Percentiles rank a stretch among this genome's conserved stretches.
Conservation (phyloP, 2,888 invertebrate species). For the Sabellastarte sp. region DNA sequence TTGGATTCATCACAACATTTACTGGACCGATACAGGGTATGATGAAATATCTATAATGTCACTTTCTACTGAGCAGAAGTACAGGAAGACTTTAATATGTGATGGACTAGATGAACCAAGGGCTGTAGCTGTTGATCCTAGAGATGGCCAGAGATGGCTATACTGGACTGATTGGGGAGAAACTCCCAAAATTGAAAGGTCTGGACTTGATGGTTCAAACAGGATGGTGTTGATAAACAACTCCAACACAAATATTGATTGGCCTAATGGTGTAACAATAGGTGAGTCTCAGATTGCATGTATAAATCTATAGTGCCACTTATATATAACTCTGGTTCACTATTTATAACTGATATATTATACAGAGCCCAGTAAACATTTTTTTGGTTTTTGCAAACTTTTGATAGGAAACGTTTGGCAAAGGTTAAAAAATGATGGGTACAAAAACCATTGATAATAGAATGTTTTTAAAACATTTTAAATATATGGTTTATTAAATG, state of each 20-base stretch:
- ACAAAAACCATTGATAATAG: too few species aligned
- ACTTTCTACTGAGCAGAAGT: conserved; percentile 79
- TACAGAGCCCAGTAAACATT: too few species aligned
- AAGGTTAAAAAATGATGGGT: too few species aligned
- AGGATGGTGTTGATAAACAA: conserved; percentile 11
- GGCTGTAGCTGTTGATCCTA: conserved; percentile 88
- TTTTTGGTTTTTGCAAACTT: too few species aligned
- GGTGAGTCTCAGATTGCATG: too few species aligned
- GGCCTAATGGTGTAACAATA: conserved; percentile 33
- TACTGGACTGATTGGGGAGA: conserved; percentile 31
- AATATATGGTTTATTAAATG: too few species aligned
- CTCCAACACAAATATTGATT: conserved; percentile 15
- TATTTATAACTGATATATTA: too few species aligned
- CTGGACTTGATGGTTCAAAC: conserved; percentile 19
- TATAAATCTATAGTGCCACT: too few species aligned
- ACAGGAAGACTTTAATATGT: conserved; percentile 80
- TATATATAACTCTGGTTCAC: too few species aligned
- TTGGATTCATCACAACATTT: conserved; percentile 96
- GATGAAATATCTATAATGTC: conserved; percentile 79
- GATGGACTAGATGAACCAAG: conserved; percentile 88
- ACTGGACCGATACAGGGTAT: conserved; percentile 80
- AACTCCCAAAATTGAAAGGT: conserved; percentile 15
- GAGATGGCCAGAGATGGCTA: conserved; percentile 25
- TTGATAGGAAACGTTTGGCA: too few species aligned
- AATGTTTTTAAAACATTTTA: too few species aligned